Conservation (phyloP, 2,888 invertebrate genomes). For the Anarsia innoxiella region DNA sequence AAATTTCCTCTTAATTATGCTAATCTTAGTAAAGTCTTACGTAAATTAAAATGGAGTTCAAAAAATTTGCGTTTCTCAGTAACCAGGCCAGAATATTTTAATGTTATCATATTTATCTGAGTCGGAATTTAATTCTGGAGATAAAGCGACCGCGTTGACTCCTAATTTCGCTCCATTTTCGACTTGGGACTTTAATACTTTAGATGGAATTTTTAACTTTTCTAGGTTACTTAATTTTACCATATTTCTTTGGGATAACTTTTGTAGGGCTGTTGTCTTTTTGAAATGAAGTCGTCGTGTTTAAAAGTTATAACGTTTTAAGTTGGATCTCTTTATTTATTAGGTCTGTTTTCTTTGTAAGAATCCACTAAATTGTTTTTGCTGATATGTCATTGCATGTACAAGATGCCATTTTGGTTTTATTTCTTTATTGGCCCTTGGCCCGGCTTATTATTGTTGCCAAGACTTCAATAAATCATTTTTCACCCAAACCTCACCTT, state of each 20-base stretch:
- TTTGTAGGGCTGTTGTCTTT: no score
- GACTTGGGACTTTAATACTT: background rate
- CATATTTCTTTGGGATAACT: background rate
- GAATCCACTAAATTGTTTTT: no score
- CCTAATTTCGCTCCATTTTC: conserved; percentile 3
- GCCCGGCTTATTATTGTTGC: no score
- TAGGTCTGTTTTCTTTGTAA: no score
- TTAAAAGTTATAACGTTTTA: no score
- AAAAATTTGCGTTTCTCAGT: conserved; percentile 1
- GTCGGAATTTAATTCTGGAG: conserved; percentile 1
- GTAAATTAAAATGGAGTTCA: conserved; percentile 5
- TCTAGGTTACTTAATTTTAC: background rate
- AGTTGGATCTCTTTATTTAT: no score
- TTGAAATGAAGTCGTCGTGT: no score
- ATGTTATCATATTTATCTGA: conserved; percentile 8
- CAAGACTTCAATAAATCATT: no score
- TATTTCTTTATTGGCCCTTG: no score
- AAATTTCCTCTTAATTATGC: conserved; percentile 3
- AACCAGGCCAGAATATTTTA: conserved; percentile 5
- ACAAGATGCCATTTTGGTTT: no score
- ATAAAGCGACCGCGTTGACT: conserved; percentile 4
- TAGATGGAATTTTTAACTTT: background rate
- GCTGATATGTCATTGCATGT: no score
- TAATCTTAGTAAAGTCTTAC: background rate
- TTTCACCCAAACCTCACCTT: no score